Percentiles rank a stretch among this genome's conserved stretches.
These are phyloP conservation scores for Pachycephus smyrnensis DNA, from an alignment of 2,888 invertebrate genomes.

Conservation along the genomic window DNA sequence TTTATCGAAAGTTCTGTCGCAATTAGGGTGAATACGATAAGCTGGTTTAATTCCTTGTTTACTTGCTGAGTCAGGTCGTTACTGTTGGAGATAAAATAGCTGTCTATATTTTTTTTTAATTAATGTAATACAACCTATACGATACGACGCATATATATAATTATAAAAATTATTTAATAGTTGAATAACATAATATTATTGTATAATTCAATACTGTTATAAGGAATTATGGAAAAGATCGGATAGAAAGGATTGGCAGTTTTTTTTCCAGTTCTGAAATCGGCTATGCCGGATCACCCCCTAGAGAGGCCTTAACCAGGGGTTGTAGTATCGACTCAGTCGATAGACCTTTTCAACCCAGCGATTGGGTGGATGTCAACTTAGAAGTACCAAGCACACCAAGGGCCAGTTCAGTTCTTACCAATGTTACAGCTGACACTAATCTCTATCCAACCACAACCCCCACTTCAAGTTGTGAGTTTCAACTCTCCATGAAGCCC, in stretches of 20 bases:
- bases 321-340: slow-evolving; percentile 64
- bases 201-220: not conserved
- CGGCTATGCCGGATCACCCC: slow-evolving; percentile 62
- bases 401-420: slow-evolving; percentile 48
- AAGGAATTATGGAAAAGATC: not conserved
- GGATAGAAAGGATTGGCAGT: not conserved
- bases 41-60: not conserved
- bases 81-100: not conserved
- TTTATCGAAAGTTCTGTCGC: not conserved
- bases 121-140: not conserved
- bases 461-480: slow-evolving; percentile 46
- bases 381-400: slow-evolving; percentile 69
- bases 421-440: slow-evolving; percentile 51
- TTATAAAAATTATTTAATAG: not conserved
- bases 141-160: not conserved
- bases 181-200: not conserved
- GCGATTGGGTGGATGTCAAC: slow-evolving; percentile 71
- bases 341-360: slow-evolving; percentile 65
- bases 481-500: not conserved
- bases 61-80: not conserved
- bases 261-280: slow-evolving; percentile 56
- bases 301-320: slow-evolving; percentile 53
- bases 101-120: not conserved
- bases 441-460: slow-evolving; percentile 44
- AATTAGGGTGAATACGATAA: not conserved